Evolutionary conservation across 1,140 invertebrate species (phyloP), one percentile per base, ranked within the genome.

Genomic region (Drosophila nikananu): DNA sequence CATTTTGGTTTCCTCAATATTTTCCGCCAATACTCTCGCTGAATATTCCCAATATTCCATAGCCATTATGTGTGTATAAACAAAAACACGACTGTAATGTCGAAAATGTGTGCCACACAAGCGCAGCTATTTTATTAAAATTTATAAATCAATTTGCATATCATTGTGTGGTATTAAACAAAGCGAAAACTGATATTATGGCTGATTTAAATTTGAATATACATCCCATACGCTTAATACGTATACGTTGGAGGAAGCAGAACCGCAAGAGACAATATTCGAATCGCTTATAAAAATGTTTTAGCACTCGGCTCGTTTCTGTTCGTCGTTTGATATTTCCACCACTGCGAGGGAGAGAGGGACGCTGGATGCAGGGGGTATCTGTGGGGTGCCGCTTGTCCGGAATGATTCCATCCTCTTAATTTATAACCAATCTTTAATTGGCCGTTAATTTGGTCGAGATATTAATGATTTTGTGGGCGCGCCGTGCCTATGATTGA

Each of bases 131-230:
- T 73, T 59, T 55, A 51, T 62, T 65, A 61, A 66, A 64, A 72
- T 72, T 21, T 63, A 89, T 90, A 90, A 80, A 89, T 89, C 78
- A 90, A 90, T 90, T 81, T 64, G 61, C 73, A 64, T 79, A 46
- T 71, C 68, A 64, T 58, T 61, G 52, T 32, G 35, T 51, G 48
- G 57, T 52, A 65, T 81, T 59, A 66, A 77, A 60, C 80, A 64
- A 73, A 63, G 42, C 60, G 42, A 65, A 64, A 73, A 72, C 67
- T 74, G 65, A 87, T 83, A 71, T 77, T 83, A 78, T 65, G 73
- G 73, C 72, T 72, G 84, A 68, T 89, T 81, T 75, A 81, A 89
- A 71, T 87, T 68, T 68, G 74, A 80, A 83, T 73, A 68, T 39
- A 41, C 35, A 25, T 27, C 7, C 19, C n/a, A 42, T 25, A 15